Percentiles rank a stretch among this genome's conserved stretches.
Conservation (phyloP, 2,113 vertebrate species). For the Phalacrocorax aristotelis region DNA sequence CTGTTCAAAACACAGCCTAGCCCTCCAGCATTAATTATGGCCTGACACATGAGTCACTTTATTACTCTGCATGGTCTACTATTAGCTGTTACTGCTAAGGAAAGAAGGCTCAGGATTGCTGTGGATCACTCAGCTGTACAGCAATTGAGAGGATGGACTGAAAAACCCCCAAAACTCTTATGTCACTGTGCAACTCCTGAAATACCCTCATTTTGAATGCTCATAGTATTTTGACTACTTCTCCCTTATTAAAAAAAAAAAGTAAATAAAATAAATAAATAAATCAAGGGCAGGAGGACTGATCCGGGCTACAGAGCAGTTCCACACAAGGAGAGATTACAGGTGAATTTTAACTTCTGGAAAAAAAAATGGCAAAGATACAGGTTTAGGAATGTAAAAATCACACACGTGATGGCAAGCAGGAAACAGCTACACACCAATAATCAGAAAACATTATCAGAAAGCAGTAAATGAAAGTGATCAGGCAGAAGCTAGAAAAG, state of each 20-base stretch:
- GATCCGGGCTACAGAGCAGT: neutral
- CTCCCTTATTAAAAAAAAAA: neutral
- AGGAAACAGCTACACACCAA: neutral
- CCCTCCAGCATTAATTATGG: neutral
- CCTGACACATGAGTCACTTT: accelerated
- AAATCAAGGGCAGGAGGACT: neutral
- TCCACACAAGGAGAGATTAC: neutral
- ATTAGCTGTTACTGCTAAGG: neutral
- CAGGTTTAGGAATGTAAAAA: neutral
- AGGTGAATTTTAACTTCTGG: neutral
- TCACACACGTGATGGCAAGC: neutral
- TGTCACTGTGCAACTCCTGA: neutral
- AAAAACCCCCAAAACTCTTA: neutral
- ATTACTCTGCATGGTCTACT: accelerated
- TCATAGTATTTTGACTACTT: neutral
- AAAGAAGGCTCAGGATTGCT: neutral
- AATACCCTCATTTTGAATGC: neutral
- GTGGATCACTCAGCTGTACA: neutral
- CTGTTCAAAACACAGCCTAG: neutral
- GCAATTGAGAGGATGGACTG: neutral
- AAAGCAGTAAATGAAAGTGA: neutral
- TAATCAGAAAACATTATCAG: neutral
- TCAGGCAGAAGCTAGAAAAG: neutral
- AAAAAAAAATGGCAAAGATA: neutral
- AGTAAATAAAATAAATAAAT: neutral